Evolutionary conservation across 2,797 vertebrate genomes (phyloP), one percentile per base, ranked within the genome.

Genomic region (Meda fulgida): DNA sequence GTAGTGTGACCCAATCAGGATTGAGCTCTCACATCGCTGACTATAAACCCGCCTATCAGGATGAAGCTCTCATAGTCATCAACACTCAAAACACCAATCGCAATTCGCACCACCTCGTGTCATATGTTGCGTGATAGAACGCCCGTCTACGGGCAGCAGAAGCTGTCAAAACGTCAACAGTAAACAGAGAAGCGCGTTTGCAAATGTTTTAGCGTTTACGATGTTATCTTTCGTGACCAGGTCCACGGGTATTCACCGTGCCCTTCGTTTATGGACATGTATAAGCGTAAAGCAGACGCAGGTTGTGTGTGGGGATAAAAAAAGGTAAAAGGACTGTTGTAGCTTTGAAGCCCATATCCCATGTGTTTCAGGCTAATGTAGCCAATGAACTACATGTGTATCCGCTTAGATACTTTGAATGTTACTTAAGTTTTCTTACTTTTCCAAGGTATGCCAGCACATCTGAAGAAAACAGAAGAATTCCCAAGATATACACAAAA

Each of bases 401-500:
- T 53, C 14, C 65, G 36, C 31, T 38, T 13, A 36, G 3, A 36
- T 36, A 13, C 21, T 14, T 5, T 71, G 36, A 51, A 2, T 69
- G n/a, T 7, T 16, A 46, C 21, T 23, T 9, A 40, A 3, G 5
- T 63, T 29, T 10, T 31, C 11, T 29, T 31, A 65, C 83, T 87
- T 84, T 77, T 60, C 7, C 29, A 78, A 95, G 94, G 77, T 92
- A 90, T 89, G 89, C 91, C 75, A 91, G 87, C 4, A 87, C 90
- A 58, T 76, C 73, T 29, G 93, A 93, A 85, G 92, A 87, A 83
- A 88, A 89, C 67, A 93, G 38, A 9, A 92, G 79, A 66, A 53
- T 88, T 19, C 96, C 95, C 55, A 97, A 97, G 93, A 97, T 98
- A 88, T 98, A 98, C 92, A 98, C 96, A 51, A 98, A 94, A 94